Evolutionary conservation across 2,113 vertebrate genomes (phyloP).

Genomic region (Callithrix jacchus): DNA sequence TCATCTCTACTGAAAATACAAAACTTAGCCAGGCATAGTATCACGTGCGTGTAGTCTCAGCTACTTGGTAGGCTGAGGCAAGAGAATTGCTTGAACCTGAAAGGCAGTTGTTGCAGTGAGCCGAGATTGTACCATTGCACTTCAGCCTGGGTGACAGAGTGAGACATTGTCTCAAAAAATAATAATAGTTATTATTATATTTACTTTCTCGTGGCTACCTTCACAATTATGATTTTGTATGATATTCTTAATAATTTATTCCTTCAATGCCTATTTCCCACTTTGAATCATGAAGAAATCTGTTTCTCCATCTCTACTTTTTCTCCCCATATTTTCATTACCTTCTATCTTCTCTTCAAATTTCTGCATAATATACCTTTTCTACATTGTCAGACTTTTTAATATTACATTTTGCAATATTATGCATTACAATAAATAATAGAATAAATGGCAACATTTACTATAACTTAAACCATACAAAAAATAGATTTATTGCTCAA

Average conservation of each 20-base stretch:
- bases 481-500: background rate
- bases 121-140: no score
- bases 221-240: background rate
- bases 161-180: no score
- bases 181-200: background rate
- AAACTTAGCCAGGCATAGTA: no score
- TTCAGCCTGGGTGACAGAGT: no score
- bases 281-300: background rate
- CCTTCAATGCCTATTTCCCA: background rate
- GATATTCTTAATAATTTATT: background rate
- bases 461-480: background rate
- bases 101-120: no score
- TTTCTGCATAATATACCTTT: background rate
- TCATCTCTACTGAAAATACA: no score
- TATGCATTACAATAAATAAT: no score
- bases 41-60: no score
- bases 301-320: background rate
- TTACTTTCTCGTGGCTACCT: background rate
- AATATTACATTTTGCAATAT: no score
- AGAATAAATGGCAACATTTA: background rate
- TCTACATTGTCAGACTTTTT: background rate
- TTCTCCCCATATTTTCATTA: background rate
- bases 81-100: no score
- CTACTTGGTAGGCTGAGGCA: no score
- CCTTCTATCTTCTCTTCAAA: background rate